phyloP scores from a whole-genome alignment of 1,140 invertebrate genomes.

The Chionoecetes opilio region DNA sequence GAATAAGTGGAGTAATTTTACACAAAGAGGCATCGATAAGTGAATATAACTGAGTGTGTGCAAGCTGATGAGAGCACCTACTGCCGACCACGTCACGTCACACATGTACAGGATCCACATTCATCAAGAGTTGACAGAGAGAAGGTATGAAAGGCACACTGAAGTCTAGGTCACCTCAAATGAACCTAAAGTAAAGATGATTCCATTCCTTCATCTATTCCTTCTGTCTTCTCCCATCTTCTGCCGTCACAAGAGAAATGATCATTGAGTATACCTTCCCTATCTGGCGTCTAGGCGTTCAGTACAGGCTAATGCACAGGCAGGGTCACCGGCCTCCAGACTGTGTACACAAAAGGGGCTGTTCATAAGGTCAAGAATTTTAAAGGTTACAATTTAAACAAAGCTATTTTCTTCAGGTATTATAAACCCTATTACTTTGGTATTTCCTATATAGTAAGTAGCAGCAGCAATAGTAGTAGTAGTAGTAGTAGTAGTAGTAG shows the following conservation, averaged over 20 bases:
- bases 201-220: background rate
- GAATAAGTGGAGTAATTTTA: background rate
- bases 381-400: background rate
- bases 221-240: too few relatives aligned
- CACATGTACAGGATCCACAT: background rate
- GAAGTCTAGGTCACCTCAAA: background rate
- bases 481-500: background rate
- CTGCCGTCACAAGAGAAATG: background rate
- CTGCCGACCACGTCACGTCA: background rate
- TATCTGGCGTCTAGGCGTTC: background rate
- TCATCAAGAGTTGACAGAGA: background rate
- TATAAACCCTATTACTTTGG: too few relatives aligned
- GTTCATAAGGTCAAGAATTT: background rate
- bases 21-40: background rate
- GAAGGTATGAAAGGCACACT: conserved; percentile 38
- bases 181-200: background rate
- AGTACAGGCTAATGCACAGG: background rate
- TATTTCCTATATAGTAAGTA: too few relatives aligned
- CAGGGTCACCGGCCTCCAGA: too few relatives aligned
- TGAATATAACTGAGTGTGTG: background rate
- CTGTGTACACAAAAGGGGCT: background rate
- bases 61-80: background rate
- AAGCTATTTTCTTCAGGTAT: too few relatives aligned
- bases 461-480: background rate
- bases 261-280: background rate